Evolutionary conservation across 1,140 invertebrate species (phyloP), one percentile per base, ranked within the genome.

Genomic region (Atta texana): DNA sequence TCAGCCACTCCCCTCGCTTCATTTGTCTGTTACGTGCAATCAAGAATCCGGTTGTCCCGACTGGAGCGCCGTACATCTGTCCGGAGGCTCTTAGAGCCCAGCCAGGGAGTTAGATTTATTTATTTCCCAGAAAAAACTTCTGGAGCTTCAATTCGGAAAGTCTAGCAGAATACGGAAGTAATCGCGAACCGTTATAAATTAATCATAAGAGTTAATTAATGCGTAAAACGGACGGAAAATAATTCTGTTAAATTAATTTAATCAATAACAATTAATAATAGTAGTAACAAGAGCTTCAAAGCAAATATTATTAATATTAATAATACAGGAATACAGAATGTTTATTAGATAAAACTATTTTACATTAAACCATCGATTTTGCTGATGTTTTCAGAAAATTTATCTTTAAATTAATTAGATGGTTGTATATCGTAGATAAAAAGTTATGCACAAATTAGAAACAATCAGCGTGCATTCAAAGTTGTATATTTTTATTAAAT

Each of bases 21-120:
- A 90, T 92, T 92, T 90, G 89, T 90, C 87, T 86, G 90, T 91
- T 92, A 90, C 86, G 87, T 88, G 89, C 88, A 92, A 92, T 92
- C 86, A 88, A 87, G 85, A 87, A 87, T 85, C 82, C 76, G 76
- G 87, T 87, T 91, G 87, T 87, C 72, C 90, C 64, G 53, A 64
- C 63, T 59, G 78, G 84, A 85, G 80, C 89, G 64, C 66, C 49
- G 71, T 86, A 86, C 88, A 76, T 87, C 88, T 87, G 80, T 90
- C 86, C 76, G 75, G 77, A 80, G 78, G 80, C 69, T 89, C 85
- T 89, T 87, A 87, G 78, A 44, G 39, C 84, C 75, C 78, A 71
- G 49, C 12, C 68, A 18, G 68, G 18, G 57, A 85, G 88, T 69
- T 87, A 86, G 76, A 90, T 89, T 87, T 90, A 90, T 90, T 90